Conservation (phyloP, 2,888 invertebrate genomes). For the Homarus gammarus region DNA sequence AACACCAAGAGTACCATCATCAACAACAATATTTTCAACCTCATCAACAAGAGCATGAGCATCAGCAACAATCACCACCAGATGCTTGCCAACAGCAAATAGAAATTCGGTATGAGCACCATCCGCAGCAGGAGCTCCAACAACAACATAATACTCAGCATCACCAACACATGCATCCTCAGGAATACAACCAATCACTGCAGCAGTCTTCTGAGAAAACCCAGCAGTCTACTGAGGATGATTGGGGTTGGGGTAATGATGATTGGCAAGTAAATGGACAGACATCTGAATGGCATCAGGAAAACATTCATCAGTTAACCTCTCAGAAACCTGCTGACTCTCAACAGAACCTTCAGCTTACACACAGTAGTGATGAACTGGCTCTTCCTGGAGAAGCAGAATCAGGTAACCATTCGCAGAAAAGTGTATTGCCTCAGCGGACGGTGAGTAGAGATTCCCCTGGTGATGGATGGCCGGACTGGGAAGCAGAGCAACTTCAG, state of each 20-base stretch:
- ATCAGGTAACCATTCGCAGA: neutral
- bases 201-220: conserved; percentile 9
- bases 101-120: neutral
- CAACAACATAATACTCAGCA: conserved; percentile 15
- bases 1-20: conserved; percentile 34
- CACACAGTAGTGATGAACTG: neutral
- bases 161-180: neutral
- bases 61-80: conserved; percentile 15
- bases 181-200: conserved; percentile 3
- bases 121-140: neutral
- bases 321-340: neutral
- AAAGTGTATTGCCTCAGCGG: neutral
- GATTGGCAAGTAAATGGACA: conserved; percentile 62
- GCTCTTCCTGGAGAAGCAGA: neutral
- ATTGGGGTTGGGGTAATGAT: conserved; percentile 63
- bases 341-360: neutral
- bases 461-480: conserved; percentile 62
- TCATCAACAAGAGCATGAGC: conserved; percentile 24
- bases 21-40: conserved; percentile 25
- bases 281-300: conserved; percentile 19
- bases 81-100: conserved; percentile 5
- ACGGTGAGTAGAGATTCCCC: conserved; percentile 12
- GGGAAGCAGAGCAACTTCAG: conserved; percentile 36
- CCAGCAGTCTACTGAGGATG: conserved; percentile 44
- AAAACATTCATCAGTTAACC: neutral